phyloP scores from a whole-genome alignment of 2,113 vertebrate species.

The Collichthys lucidus region DNA sequence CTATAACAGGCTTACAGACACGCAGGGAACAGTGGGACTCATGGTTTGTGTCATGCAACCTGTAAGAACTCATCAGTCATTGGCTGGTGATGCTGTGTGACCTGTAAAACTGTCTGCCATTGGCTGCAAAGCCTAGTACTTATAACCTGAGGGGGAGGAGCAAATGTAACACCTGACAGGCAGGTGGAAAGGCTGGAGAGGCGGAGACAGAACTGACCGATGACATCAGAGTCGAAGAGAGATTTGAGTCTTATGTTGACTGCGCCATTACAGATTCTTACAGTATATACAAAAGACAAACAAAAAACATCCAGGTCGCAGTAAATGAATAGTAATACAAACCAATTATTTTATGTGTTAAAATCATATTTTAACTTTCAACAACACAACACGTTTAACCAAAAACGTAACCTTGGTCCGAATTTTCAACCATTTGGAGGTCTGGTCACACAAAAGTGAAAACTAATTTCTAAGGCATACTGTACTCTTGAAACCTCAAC shows the following conservation, averaged over 20 bases:
- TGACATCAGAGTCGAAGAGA: slow-evolving; percentile 31
- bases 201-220: slow-evolving; percentile 32
- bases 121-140: slow-evolving; percentile 43
- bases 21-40: slow-evolving; percentile 45
- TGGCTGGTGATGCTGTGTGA: slow-evolving; percentile 70
- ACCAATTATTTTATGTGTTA: background rate
- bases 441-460: slow-evolving; percentile 27
- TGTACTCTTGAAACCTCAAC: background rate
- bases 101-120: slow-evolving; percentile 47
- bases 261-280: background rate
- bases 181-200: slow-evolving; percentile 50
- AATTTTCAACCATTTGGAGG: slow-evolving; percentile 14
- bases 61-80: slow-evolving; percentile 49
- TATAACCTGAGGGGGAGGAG: slow-evolving; percentile 68
- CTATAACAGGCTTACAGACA: slow-evolving; percentile 40
- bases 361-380: background rate
- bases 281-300: slow-evolving; percentile 10
- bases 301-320: slow-evolving; percentile 1
- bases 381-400: background rate
- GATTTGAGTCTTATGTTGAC: slow-evolving; percentile 4
- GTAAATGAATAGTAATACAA: background rate
- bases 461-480: background rate
- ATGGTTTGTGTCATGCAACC: slow-evolving; percentile 40
- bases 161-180: slow-evolving; percentile 36
- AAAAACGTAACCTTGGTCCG: slow-evolving; percentile 5